These are phyloP conservation scores for Typhlomys cinereus DNA, from an alignment of 2,113 vertebrate genomes.

Conservation along the genomic window DNA sequence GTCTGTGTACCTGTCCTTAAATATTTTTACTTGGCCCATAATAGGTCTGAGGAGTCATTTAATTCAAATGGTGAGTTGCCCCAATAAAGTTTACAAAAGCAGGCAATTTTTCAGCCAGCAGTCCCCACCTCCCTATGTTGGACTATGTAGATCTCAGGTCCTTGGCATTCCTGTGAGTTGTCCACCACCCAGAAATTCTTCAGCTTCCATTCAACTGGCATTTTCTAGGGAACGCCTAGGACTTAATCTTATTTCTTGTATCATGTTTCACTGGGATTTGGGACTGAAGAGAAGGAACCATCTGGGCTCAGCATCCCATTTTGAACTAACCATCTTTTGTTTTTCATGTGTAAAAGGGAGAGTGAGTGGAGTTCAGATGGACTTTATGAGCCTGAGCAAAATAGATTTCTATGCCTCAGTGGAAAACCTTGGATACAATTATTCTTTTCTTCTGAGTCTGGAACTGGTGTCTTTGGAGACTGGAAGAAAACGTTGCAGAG, in stretches of 20 bases:
- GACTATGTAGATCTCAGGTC: background rate
- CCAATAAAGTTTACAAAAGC: background rate
- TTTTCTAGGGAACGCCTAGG: slow-evolving; percentile 19
- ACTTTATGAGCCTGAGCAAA: background rate
- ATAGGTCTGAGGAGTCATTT: background rate
- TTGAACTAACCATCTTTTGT: background rate
- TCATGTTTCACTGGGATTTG: background rate
- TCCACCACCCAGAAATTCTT: background rate
- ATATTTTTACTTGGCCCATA: background rate
- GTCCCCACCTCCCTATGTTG: background rate
- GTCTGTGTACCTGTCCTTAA: background rate
- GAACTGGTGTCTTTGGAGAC: background rate
- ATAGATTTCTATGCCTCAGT: background rate
- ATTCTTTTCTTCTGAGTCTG: background rate
- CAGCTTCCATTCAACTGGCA: background rate
- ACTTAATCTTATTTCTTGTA: background rate
- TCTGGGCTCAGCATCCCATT: background rate
- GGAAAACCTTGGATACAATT: background rate
- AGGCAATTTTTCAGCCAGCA: no score
- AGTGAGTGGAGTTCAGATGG: background rate
- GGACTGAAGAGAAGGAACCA: background rate
- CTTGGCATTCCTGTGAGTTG: background rate
- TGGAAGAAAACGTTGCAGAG: background rate
- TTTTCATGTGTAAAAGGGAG: background rate
- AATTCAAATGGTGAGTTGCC: background rate